A percentile compares a stretch with the other conserved stretches of the same genome.
These are phyloP conservation scores for Dryocosmus kuriphilus DNA, from an alignment of 2,888 invertebrate species.

Conservation along the genomic window DNA sequence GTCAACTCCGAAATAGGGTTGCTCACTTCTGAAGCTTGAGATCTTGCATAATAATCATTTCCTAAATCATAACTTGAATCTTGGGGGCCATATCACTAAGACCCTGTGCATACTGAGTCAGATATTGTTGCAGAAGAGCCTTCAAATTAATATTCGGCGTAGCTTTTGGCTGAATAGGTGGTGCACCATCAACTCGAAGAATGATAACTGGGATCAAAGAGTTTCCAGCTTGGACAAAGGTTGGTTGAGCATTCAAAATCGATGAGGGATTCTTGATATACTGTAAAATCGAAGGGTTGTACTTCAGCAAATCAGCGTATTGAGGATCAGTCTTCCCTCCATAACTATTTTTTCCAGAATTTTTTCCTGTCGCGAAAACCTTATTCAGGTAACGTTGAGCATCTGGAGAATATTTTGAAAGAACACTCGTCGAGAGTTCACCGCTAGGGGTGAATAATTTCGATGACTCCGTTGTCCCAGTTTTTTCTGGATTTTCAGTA, in stretches of 20 bases:
- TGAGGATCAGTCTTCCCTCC: conserved; percentile 48
- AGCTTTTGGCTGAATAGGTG: conserved; percentile 67
- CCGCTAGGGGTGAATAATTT: conserved; percentile 55
- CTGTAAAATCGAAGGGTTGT: conserved; percentile 75
- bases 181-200: conserved; percentile 71
- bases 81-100: conserved; percentile 62
- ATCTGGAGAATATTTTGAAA: conserved; percentile 62
- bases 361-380: conserved; percentile 55
- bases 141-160: conserved; percentile 72
- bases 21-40: conserved; percentile 29
- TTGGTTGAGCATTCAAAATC: conserved; percentile 74
- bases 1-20: conserved; percentile 68
- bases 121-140: conserved; percentile 72
- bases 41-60: conserved; percentile 43
- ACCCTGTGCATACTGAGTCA: conserved; percentile 70
- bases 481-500: conserved; percentile 46
- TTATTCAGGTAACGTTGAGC: conserved; percentile 65
- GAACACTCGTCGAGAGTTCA: conserved; percentile 52
- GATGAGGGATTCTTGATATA: conserved; percentile 74
- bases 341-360: conserved; percentile 50
- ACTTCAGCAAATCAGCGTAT: conserved; percentile 70
- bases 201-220: conserved; percentile 75
- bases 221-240: conserved; percentile 73
- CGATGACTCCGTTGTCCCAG: conserved; percentile 48
- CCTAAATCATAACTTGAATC: conserved; percentile 63